phyloP scores from a whole-genome alignment of 2,888 invertebrate genomes.

The Troides aeacus region DNA sequence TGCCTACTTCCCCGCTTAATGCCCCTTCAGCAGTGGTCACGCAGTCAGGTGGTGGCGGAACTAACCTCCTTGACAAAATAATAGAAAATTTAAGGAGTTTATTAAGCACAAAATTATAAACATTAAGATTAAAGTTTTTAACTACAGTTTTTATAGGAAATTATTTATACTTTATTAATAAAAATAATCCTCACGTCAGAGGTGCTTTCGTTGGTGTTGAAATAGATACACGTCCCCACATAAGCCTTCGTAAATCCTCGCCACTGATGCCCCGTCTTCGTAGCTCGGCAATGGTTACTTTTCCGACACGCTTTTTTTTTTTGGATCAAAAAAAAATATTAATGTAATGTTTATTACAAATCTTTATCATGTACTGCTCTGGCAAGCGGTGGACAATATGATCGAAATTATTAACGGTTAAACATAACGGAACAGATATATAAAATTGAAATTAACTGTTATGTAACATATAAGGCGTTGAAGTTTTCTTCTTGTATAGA shows the following conservation, averaged over 20 bases:
- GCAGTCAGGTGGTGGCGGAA: conserved; percentile 68
- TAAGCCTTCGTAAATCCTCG: conserved; percentile 90
- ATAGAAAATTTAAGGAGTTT: neutral
- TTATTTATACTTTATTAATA: too few relatives aligned
- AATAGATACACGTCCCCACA: conserved; percentile 95
- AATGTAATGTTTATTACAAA: neutral
- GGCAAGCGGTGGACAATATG: too few relatives aligned
- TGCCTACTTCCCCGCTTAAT: conserved; percentile 63
- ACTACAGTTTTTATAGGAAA: neutral
- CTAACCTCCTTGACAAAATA: conserved; percentile 38
- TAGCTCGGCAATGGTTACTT: conserved; percentile 90
- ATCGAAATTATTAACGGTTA: too few relatives aligned
- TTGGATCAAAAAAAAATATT: neutral
- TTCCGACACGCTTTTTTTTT: conserved; percentile 86
- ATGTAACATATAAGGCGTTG: too few relatives aligned
- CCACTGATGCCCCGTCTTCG: conserved; percentile 91
- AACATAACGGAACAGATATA: too few relatives aligned
- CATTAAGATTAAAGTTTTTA: neutral
- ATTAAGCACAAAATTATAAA: neutral
- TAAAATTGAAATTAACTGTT: too few relatives aligned
- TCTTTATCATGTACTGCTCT: too few relatives aligned
- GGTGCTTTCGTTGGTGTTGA: conserved; percentile 89
- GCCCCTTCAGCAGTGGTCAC: conserved; percentile 50
- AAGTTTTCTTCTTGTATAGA: too few relatives aligned
- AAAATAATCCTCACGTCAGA: conserved; percentile 44